These are phyloP conservation scores for Proisotoma minuta DNA, from an alignment of 2,888 invertebrate species.

Conservation along the genomic window DNA sequence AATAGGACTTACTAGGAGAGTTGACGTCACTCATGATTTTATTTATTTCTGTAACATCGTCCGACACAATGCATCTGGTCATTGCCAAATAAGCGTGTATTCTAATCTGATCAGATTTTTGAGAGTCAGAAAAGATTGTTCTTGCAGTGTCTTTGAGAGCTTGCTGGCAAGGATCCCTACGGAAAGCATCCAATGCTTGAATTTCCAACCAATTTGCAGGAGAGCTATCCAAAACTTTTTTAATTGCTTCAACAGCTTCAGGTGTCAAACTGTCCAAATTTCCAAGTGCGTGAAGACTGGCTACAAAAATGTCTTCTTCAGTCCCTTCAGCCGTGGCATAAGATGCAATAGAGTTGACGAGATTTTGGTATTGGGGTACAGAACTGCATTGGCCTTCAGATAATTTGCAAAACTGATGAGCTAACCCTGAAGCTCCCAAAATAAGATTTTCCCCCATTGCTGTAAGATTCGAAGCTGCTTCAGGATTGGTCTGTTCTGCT, in stretches of 20 bases:
- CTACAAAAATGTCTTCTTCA: conserved; percentile 2
- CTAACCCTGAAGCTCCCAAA: conserved; percentile 30
- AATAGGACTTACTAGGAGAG: not conserved
- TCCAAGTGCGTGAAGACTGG: conserved; percentile 33
- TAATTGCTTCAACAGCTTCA: conserved; percentile 19
- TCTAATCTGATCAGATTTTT: conserved; percentile 17
- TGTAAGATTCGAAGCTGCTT: not conserved
- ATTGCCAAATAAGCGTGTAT: conserved; percentile 36
- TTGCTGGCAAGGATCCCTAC: conserved; percentile 37
- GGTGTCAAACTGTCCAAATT: conserved; percentile 32
- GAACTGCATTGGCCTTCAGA: conserved; percentile 15
- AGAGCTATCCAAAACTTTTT: not conserved
- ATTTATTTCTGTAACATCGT: conserved; percentile 24
- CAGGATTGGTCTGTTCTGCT: too few relatives aligned
- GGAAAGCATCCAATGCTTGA: conserved; percentile 28
- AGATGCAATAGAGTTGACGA: conserved; percentile 29
- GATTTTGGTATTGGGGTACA: conserved; percentile 5
- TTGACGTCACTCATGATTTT: conserved; percentile 6
- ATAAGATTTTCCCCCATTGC: conserved; percentile 13
- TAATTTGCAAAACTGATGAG: conserved; percentile 29
- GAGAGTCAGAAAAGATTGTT: conserved; percentile 10
- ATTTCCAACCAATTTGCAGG: conserved; percentile 21
- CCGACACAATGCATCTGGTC: conserved; percentile 18
- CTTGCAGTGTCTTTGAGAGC: conserved; percentile 21
- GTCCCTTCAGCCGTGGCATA: not conserved